Evolutionary conservation across 2,113 vertebrate genomes (phyloP).

Genomic region (Martes martes): DNA sequence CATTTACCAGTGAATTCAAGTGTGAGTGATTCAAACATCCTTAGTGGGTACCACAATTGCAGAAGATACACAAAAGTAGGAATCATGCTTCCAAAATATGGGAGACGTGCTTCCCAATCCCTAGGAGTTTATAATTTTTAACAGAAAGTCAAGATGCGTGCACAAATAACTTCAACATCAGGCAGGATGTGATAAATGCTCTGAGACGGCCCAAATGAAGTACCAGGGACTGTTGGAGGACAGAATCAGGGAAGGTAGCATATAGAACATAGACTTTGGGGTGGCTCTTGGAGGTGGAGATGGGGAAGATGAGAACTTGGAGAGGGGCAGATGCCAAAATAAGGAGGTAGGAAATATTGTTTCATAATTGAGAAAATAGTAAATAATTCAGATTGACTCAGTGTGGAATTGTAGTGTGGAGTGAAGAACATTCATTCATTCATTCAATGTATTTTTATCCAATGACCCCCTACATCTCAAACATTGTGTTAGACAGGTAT

Average conservation of each 20-base stretch:
- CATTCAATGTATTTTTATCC: neutral
- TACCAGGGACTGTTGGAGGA: neutral
- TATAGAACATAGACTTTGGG: neutral
- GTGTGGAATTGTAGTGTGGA: neutral
- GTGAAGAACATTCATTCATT: neutral
- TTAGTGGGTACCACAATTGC: neutral
- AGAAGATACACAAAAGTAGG: neutral
- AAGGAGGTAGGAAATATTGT: neutral
- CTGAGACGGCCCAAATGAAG: neutral
- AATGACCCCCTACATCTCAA: neutral
- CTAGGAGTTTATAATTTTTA: conserved; percentile 11
- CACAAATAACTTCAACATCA: neutral
- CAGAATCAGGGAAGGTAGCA: neutral
- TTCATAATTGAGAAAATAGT: neutral
- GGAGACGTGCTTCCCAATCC: neutral
- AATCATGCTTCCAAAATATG: neutral
- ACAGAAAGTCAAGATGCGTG: neutral
- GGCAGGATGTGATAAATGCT: neutral
- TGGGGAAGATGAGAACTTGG: neutral
- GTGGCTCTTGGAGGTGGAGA: neutral
- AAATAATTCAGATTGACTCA: neutral
- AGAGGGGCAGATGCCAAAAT: neutral
- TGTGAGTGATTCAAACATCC: conserved; percentile 7
- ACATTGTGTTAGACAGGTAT: neutral
- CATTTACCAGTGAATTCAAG: conserved; percentile 53